Base-by-base conservation (phyloP, 2,888 invertebrate species). In the Xiphydria camelus region DNA sequence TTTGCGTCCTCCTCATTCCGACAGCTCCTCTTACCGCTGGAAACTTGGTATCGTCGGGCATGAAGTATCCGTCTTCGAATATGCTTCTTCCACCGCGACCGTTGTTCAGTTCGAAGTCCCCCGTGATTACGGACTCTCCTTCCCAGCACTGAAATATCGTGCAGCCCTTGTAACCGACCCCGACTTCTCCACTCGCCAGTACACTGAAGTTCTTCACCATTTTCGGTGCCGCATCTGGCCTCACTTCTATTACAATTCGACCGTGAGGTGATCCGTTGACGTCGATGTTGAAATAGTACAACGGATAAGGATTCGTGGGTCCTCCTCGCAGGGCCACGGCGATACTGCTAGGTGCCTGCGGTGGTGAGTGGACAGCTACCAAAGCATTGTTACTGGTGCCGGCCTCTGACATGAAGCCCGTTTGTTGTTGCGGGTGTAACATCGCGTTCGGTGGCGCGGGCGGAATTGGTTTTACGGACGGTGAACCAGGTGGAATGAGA, bases 141-240 rank as follows among this genome's bases (percentile, higher is more conserved):
- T 86, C 87, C 89, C 89, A 89, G 67, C 89, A 88, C 70, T 89
- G 89, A 75, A 89, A 90, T 59, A 90, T 85, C 59, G 84, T 80
- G 73, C 90, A 90, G 26, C 89, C 89, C 61, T 86, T 87, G 75
- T 89, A 90, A 33, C 89, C 87, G 61, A 85, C 82, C 18, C 89
- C 88, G 21, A 84, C 80, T 64, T 88, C 88, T 35, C 88, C 87
- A 6, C 85, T 85, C 14, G 86, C 81, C 33, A 89, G 77, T 15
- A 85, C 81, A 40, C 84, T 82, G 70, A 90, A 90, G 75, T 89
- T 89, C 68, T 87, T 86, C 20, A 87, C 84, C 89, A 90, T 89
- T 68, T 86, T 86, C 12, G 89, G 90, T 12, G 90, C 89, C 20
- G 84, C 86, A 74, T 89, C 89, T 31, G 85, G 85, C 45, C 87